phyloP scores from a whole-genome alignment of 37 sponge, comb jelly and placozoan genomes.

The Halisarca cf. caerulea region DNA sequence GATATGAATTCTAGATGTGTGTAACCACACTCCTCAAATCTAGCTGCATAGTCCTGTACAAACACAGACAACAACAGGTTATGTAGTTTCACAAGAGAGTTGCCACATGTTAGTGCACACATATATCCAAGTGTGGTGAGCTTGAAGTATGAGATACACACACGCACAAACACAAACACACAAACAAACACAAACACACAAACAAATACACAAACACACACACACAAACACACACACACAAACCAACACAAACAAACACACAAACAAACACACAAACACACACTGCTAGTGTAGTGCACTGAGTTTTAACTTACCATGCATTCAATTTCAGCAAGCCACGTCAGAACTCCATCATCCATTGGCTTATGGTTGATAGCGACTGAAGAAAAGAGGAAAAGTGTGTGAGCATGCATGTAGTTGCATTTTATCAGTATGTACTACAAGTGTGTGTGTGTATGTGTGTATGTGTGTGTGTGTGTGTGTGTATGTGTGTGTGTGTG shows the following conservation, averaged over 20 bases:
- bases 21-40: constrained; percentile 57
- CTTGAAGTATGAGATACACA: no score
- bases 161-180: no score
- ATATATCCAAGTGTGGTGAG: no score
- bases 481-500: background rate
- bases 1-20: constrained; percentile 40
- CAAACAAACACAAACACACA: no score
- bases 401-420: background rate
- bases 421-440: background rate
- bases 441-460: background rate
- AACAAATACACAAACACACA: no score
- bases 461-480: background rate
- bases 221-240: no score
- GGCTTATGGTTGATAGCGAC: background rate
- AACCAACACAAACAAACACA: no score
- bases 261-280: background rate
- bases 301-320: background rate
- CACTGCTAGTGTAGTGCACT: background rate
- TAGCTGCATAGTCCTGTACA: constrained; percentile 24
- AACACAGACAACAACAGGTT: no score
- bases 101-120: no score
- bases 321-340: background rate
- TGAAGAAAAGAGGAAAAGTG: background rate
- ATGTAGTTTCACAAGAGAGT: no score
- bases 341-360: background rate